Evolutionary conservation across 37 sponge, comb jelly and placozoan species (phyloP).

Genomic region (Cladorhizidae sp.): DNA sequence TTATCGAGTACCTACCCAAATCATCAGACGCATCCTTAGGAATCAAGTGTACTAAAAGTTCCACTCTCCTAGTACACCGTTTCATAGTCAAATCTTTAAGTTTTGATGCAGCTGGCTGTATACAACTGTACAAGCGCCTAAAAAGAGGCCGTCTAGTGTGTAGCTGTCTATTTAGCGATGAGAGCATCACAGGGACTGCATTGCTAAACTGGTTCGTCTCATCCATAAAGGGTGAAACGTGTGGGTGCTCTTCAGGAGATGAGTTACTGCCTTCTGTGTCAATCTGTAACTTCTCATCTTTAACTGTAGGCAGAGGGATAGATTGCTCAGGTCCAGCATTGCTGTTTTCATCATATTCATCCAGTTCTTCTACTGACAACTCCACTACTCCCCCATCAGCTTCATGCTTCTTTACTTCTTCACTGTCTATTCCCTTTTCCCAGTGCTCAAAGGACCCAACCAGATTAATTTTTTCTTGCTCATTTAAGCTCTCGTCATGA

Average conservation of each 20-base stretch:
- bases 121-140: slow-evolving; percentile 46
- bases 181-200: too few species aligned
- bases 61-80: slow-evolving; percentile 35
- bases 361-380: background rate
- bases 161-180: too few species aligned
- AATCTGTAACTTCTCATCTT: too few species aligned
- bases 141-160: slow-evolving; percentile 6
- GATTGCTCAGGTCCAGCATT: background rate
- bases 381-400: background rate
- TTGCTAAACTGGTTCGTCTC: too few species aligned
- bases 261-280: too few species aligned
- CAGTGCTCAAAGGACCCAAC: too few species aligned
- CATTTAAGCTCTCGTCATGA: too few species aligned
- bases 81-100: slow-evolving; percentile 19
- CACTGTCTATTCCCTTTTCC: background rate
- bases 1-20: slow-evolving; percentile 13
- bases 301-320: background rate
- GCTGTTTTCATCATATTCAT: background rate
- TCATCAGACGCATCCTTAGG: slow-evolving; percentile 10
- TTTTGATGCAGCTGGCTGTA: slow-evolving; percentile 59
- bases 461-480: too few species aligned
- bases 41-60: slow-evolving; percentile 31
- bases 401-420: background rate
- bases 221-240: too few species aligned
- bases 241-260: too few species aligned